These are phyloP conservation scores for Standfussiana lucernea DNA, from an alignment of 2,888 invertebrate species.

Conservation along the genomic window DNA sequence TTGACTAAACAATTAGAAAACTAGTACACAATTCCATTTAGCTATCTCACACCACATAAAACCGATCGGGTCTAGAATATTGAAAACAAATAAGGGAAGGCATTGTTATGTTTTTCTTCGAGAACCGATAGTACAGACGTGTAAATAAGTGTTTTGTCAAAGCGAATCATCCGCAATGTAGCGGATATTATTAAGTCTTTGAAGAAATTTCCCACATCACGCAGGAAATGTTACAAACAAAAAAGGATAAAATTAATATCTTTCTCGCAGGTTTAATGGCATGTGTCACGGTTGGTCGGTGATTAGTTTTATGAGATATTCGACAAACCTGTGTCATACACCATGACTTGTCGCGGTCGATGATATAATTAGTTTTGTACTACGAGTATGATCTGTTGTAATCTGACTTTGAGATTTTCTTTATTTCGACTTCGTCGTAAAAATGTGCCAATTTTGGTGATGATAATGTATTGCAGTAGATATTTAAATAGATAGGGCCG, in stretches of 20 bases:
- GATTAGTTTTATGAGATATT: not conserved
- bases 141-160: conserved; percentile 50
- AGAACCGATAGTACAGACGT: conserved; percentile 58
- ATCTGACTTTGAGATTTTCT: not conserved
- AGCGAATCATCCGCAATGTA: conserved; percentile 60
- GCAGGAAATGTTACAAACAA: conserved; percentile 43
- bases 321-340: not conserved
- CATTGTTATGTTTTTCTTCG: conserved; percentile 58
- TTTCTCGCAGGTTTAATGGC: conserved; percentile 8
- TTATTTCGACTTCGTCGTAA: not conserved
- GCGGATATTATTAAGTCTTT: conserved; percentile 64
- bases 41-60: conserved; percentile 32
- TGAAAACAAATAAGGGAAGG: conserved; percentile 54
- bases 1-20: conserved; percentile 34
- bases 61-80: conserved; percentile 31
- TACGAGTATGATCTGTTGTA: not conserved
- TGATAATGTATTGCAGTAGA: not conserved
- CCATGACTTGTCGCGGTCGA: not conserved
- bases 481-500: not conserved
- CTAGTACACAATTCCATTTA: conserved; percentile 9
- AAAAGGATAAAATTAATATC: conserved; percentile 19
- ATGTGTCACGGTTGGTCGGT: not conserved
- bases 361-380: no score
- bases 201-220: conserved; percentile 55
- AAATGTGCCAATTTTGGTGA: not conserved